These are phyloP conservation scores for Erythrocercus mccallii DNA, from an alignment of 2,113 vertebrate species.

Conservation along the genomic window DNA sequence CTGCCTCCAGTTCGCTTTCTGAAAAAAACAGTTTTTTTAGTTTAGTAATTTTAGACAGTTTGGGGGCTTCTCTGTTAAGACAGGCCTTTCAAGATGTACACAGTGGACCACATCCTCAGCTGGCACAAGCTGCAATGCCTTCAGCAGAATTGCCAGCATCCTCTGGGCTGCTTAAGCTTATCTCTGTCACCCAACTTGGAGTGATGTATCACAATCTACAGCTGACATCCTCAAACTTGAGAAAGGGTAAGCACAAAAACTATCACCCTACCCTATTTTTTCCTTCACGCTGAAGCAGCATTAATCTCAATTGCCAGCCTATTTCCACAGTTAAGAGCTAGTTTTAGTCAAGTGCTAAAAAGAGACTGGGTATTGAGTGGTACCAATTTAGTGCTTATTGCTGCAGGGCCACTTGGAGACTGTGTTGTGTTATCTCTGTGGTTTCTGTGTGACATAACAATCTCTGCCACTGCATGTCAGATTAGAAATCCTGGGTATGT, in stretches of 20 bases:
- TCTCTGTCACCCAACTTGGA: not conserved
- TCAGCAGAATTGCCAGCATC: not conserved
- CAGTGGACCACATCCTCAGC: not conserved
- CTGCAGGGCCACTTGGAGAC: not conserved
- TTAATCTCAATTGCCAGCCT: not conserved
- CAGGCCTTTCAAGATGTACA: not conserved
- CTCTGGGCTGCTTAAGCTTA: not conserved
- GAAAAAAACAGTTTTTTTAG: not conserved
- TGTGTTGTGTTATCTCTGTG: not conserved
- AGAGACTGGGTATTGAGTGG: not conserved
- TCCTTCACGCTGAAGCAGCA: not conserved
- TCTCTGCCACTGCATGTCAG: not conserved
- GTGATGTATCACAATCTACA: not conserved
- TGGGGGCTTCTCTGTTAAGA: not conserved
- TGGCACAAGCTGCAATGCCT: not conserved
- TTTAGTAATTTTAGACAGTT: not conserved
- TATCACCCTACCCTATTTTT: not conserved
- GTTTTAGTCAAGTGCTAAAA: not conserved
- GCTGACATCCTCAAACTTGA: not conserved
- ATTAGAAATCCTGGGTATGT: not conserved
- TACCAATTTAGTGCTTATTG: slow-evolving; percentile 29
- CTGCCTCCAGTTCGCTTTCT: not conserved
- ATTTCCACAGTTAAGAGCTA: slow-evolving; percentile 8
- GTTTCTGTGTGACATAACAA: not conserved
- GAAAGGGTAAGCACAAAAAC: not conserved